phyloP scores from a whole-genome alignment of 1,140 invertebrate genomes.

The Tetramorium parvispinum region DNA sequence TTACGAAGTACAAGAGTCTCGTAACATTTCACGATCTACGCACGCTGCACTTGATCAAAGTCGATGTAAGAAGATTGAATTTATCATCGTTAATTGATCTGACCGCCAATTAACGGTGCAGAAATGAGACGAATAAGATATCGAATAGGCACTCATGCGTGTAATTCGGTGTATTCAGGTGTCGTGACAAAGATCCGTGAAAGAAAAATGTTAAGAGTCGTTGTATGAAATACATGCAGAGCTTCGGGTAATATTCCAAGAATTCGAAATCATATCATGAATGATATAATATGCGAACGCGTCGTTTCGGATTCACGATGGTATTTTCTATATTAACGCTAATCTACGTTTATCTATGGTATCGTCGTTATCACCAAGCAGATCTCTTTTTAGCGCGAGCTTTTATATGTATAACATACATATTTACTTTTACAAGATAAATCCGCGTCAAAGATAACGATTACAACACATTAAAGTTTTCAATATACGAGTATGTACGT shows the following conservation, averaged over 20 bases:
- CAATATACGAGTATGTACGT: not conserved
- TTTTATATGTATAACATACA: not conserved
- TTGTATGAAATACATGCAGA: not conserved
- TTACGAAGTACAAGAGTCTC: not conserved
- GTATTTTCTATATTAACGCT: not conserved
- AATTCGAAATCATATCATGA: not conserved
- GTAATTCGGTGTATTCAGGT: slow-evolving; percentile 17
- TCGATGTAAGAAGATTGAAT: not conserved
- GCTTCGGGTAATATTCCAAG: slow-evolving; percentile 29
- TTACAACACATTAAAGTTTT: not conserved
- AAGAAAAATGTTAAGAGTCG: not conserved
- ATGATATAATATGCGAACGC: not conserved
- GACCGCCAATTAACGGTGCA: not conserved
- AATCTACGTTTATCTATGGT: slow-evolving; percentile 5
- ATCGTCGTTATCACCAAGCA: not conserved
- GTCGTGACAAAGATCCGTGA: not conserved
- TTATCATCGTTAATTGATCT: slow-evolving; percentile 2
- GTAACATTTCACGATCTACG: not conserved
- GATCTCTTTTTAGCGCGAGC: not conserved
- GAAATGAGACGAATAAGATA: not conserved
- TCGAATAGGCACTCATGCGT: not conserved
- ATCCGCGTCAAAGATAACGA: not conserved
- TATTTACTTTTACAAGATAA: slow-evolving; percentile 1
- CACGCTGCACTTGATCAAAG: not conserved
- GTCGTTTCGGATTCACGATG: not conserved